These are phyloP conservation scores for Sialia sialis DNA, from an alignment of 2,113 vertebrate genomes.

Conservation along the genomic window DNA sequence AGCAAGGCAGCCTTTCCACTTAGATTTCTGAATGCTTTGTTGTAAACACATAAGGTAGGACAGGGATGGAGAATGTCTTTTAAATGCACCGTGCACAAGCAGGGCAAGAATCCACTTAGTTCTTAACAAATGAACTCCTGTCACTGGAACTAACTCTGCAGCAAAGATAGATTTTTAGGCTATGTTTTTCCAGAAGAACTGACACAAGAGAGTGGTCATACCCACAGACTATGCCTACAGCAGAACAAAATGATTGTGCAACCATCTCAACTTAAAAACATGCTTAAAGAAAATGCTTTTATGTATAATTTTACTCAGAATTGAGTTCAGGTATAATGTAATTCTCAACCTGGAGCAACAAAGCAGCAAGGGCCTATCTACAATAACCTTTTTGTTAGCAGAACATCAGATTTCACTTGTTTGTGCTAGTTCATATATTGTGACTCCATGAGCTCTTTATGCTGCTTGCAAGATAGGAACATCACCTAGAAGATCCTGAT, in stretches of 20 bases:
- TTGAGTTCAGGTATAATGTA: not conserved
- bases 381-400: not conserved
- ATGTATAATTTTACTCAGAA: not conserved
- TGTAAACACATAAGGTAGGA: not conserved
- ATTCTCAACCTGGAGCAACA: not conserved
- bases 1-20: not conserved
- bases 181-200: not conserved
- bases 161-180: not conserved
- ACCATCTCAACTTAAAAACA: not conserved
- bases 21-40: not conserved
- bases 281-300: not conserved
- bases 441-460: not conserved
- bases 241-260: not conserved
- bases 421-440: not conserved
- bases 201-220: not conserved
- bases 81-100: not conserved
- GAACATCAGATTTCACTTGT: not conserved
- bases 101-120: not conserved
- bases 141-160: not conserved
- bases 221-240: not conserved
- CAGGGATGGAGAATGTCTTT: not conserved
- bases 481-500: not conserved
- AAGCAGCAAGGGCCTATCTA: not conserved
- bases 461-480: not conserved
- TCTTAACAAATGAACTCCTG: not conserved